A percentile compares a stretch with the other conserved stretches of the same genome.
phyloP scores from a whole-genome alignment of 2,888 invertebrate species.

The Eledone cirrhosa region DNA sequence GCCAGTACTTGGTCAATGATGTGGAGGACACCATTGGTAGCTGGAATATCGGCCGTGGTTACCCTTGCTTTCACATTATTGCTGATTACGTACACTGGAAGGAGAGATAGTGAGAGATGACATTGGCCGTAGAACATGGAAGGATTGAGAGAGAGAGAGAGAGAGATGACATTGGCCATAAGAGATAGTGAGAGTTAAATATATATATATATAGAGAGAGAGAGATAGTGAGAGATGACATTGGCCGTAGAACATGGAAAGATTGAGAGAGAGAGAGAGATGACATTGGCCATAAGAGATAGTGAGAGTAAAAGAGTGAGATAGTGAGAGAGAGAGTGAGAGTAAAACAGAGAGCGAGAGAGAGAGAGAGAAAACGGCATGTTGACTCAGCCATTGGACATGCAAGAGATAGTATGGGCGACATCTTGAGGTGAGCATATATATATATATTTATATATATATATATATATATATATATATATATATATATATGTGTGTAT shows the following conservation, averaged over 20 bases:
- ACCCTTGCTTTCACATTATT: constrained; percentile 52
- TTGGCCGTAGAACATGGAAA: no score
- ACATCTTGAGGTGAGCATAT: neutral
- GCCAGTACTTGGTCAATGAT: constrained; percentile 51
- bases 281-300: no score
- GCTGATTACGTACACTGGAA: constrained; percentile 51
- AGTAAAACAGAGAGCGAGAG: neutral
- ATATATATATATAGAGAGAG: no score
- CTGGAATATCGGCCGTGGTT: constrained; percentile 47
- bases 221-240: no score
- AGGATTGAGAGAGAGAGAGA: neutral
- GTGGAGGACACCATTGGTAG: constrained; percentile 55
- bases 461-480: neutral
- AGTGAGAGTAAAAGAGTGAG: neutral
- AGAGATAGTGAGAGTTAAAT: neutral
- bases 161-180: neutral
- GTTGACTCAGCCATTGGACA: neutral
- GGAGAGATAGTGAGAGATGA: no score
- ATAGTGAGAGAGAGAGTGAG: neutral
- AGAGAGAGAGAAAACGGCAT: neutral
- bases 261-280: no score
- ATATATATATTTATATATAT: neutral
- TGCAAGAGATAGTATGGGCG: neutral
- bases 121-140: no score
- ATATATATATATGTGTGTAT: no score